phyloP scores from a whole-genome alignment of 2,888 invertebrate species.

The Prosopocoilus inquinatus region DNA sequence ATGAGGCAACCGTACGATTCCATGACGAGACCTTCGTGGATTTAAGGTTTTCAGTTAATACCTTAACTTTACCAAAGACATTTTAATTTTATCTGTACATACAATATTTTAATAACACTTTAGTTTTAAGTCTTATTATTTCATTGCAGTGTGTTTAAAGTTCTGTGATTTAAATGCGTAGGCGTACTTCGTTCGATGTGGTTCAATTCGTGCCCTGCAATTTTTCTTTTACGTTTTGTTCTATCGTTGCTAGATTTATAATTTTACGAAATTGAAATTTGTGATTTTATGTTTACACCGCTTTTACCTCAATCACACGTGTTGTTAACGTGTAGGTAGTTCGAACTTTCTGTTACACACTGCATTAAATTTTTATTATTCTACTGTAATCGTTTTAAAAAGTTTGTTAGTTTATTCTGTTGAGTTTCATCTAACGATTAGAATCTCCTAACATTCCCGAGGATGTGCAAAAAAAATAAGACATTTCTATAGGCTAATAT shows the following conservation, averaged over 20 bases:
- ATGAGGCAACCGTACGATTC: conserved; percentile 73
- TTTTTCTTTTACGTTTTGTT: neutral
- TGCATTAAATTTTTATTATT: conserved; percentile 17
- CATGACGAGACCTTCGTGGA: conserved; percentile 68
- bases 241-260: neutral
- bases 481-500: neutral
- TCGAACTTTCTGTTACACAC: conserved; percentile 11
- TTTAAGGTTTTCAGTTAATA: conserved; percentile 47
- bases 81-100: conserved; percentile 24
- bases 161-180: conserved; percentile 15
- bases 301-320: conserved; percentile 2
- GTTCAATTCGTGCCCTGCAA: conserved; percentile 3
- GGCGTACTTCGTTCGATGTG: neutral
- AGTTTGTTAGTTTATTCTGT: conserved; percentile 17
- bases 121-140: conserved; percentile 6
- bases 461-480: conserved; percentile 1
- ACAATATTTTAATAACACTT: conserved; percentile 6
- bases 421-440: conserved; percentile 4
- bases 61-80: conserved; percentile 40
- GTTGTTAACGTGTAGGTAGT: conserved; percentile 6
- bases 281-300: conserved; percentile 8
- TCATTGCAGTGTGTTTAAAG: conserved; percentile 19
- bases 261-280: neutral
- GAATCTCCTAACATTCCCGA: conserved; percentile 2
- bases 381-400: conserved; percentile 8